Conservation (phyloP, 2,888 invertebrate genomes). For the Cheilosia pagana region DNA sequence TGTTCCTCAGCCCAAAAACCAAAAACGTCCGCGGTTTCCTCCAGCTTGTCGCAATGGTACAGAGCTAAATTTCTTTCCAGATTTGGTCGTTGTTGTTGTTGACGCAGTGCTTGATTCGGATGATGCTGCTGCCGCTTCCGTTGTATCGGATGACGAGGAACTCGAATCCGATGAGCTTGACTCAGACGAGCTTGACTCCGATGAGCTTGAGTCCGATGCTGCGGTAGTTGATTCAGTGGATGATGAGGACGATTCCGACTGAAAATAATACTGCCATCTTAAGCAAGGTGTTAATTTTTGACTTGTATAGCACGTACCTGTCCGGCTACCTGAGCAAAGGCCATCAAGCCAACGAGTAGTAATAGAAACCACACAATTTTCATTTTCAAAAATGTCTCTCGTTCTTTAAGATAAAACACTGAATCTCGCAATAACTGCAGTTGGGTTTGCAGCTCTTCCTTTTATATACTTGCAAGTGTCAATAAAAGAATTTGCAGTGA, state of each 20-base stretch:
- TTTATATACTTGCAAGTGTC: slow-evolving; percentile 6
- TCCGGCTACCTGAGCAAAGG: slow-evolving; percentile 21
- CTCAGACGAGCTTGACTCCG: neutral
- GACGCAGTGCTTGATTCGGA: neutral
- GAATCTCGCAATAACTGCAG: neutral
- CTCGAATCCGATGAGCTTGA: neutral
- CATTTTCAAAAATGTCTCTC: slow-evolving; percentile 25
- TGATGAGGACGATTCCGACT: neutral
- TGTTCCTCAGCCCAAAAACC: slow-evolving; percentile 26
- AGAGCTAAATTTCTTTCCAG: slow-evolving; percentile 18
- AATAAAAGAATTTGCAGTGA: neutral
- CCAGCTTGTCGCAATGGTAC: slow-evolving; percentile 9
- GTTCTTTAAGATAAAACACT: neutral
- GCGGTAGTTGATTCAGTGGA: neutral
- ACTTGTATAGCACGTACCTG: neutral
- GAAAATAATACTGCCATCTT: neutral
- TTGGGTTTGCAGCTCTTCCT: neutral
- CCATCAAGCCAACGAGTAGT: slow-evolving; percentile 21
- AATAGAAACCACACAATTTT: slow-evolving; percentile 37
- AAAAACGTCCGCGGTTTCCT: slow-evolving; percentile 1
- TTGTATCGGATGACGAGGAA: neutral
- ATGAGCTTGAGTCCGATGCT: neutral
- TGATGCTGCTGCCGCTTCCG: neutral
- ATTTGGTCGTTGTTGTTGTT: slow-evolving; percentile 31
- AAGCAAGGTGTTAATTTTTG: neutral